Conservation (phyloP, 2,888 invertebrate genomes). For the Xanthorhoe designata region DNA sequence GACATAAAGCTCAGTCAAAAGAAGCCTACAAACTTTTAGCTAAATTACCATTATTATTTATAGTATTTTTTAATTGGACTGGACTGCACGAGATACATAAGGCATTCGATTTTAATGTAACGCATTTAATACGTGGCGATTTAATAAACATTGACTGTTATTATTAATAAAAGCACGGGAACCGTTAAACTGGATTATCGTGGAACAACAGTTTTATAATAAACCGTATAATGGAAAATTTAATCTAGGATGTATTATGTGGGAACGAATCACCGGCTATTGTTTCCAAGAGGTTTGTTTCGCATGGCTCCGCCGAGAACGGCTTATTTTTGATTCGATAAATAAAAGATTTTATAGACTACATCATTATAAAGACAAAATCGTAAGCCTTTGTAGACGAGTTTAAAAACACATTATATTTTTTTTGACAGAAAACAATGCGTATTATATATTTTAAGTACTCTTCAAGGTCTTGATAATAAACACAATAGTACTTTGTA, state of each 20-base stretch:
- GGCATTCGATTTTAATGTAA: neutral
- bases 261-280: slow-evolving; percentile 54
- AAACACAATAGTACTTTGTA: no score
- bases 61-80: neutral
- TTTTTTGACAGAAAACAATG: neutral
- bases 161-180: slow-evolving; percentile 44
- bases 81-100: neutral
- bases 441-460: no score
- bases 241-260: slow-evolving; percentile 55
- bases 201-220: slow-evolving; percentile 57
- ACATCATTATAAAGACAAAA: neutral
- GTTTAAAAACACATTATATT: neutral
- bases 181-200: slow-evolving; percentile 54
- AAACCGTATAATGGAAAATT: slow-evolving; percentile 59
- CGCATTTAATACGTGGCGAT: slow-evolving; percentile 1
- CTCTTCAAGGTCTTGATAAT: no score
- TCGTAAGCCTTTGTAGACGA: neutral
- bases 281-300: slow-evolving; percentile 38
- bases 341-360: slow-evolving; percentile 1
- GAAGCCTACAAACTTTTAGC: no score
- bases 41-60: no score
- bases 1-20: no score
- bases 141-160: slow-evolving; percentile 11
- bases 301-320: slow-evolving; percentile 17
- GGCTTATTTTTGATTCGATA: neutral